A percentile compares a stretch with the other conserved stretches of the same genome.
Conservation (phyloP, 1,140 invertebrate genomes). For the Zelostemma sp. region DNA sequence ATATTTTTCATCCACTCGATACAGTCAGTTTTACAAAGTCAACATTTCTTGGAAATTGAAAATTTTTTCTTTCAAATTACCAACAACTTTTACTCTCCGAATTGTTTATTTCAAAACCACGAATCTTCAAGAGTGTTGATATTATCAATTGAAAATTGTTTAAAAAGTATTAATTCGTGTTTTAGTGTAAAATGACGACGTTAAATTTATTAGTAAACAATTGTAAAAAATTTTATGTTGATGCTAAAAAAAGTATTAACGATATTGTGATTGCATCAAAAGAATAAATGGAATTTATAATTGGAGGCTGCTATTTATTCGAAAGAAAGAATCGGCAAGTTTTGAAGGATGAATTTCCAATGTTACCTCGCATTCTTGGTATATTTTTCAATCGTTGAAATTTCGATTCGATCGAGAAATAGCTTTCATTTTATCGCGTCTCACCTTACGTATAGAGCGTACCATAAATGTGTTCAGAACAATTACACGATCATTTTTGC, state of each 20-base stretch:
- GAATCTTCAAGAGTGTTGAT: not conserved
- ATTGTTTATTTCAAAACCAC: not conserved
- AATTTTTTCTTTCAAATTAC: not conserved
- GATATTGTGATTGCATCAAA: not conserved
- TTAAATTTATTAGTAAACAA: too few species aligned
- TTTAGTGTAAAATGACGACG: too few species aligned
- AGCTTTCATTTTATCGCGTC: not conserved
- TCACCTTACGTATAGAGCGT: not conserved
- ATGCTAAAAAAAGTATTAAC: not conserved
- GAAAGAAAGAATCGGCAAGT: not conserved
- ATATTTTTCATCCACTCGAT: not conserved
- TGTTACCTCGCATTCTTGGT: not conserved
- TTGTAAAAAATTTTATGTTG: not conserved
- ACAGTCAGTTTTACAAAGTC: not conserved
- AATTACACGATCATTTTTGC: not conserved
- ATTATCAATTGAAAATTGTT: not conserved
- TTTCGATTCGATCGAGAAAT: not conserved
- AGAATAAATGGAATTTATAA: not conserved
- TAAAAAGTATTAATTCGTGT: too few species aligned
- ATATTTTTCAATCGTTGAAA: not conserved
- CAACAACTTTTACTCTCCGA: too few species aligned
- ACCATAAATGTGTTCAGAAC: slow-evolving; percentile 8
- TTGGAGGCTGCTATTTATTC: not conserved
- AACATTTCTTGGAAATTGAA: not conserved
- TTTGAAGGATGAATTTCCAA: not conserved